These are phyloP conservation scores for Antennarius maculatus DNA, from an alignment of 2,797 vertebrate genomes.

Conservation along the genomic window DNA sequence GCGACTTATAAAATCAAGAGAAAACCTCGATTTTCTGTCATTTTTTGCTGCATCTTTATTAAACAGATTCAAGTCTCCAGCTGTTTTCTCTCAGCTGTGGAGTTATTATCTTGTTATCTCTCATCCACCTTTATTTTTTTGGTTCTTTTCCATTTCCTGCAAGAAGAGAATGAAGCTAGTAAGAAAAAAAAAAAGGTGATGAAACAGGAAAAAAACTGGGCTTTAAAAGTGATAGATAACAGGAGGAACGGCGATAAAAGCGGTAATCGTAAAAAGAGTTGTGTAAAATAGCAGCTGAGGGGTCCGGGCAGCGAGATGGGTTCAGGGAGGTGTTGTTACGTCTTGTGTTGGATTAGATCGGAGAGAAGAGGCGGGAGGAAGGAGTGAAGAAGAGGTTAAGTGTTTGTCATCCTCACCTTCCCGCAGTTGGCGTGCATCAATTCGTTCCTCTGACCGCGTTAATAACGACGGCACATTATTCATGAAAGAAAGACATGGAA, in stretches of 20 bases:
- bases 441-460: constrained; percentile 42
- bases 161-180: constrained; percentile 16
- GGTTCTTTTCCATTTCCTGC: constrained; percentile 8
- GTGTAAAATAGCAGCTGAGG: constrained; percentile 43
- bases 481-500: constrained; percentile 65
- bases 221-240: constrained; percentile 54
- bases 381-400: constrained; percentile 55
- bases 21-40: neutral
- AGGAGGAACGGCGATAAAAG: constrained; percentile 42
- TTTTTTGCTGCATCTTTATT: neutral
- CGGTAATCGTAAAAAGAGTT: constrained; percentile 50
- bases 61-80: constrained; percentile 22
- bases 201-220: constrained; percentile 16
- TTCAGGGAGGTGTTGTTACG: constrained; percentile 55
- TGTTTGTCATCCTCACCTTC: constrained; percentile 44
- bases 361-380: constrained; percentile 60
- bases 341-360: constrained; percentile 59
- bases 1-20: constrained; percentile 24
- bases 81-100: constrained; percentile 2
- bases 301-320: constrained; percentile 47
- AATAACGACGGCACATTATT: constrained; percentile 58
- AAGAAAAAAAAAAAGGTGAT: constrained; percentile 17
- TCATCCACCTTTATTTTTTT: neutral
- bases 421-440: constrained; percentile 28
- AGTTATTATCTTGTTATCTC: constrained; percentile 14